phyloP scores from a whole-genome alignment of 2,113 vertebrate species.

The Greenwoodochromis staneri region DNA sequence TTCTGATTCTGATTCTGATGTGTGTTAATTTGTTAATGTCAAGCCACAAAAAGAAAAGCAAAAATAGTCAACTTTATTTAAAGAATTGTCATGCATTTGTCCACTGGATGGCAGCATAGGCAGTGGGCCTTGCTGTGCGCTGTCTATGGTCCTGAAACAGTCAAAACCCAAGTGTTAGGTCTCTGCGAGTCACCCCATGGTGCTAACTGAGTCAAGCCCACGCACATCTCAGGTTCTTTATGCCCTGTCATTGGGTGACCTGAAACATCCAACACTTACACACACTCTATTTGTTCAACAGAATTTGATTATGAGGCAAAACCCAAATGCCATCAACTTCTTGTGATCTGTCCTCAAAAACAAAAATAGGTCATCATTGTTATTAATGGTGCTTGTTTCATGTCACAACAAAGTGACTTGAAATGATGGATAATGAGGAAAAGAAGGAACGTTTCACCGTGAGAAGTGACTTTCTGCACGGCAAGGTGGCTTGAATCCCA shows the following conservation, averaged over 20 bases:
- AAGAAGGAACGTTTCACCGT: not conserved
- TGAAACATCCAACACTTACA: not conserved
- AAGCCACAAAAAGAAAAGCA: not conserved
- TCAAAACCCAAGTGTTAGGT: not conserved
- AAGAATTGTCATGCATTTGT: not conserved
- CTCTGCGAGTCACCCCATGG: not conserved
- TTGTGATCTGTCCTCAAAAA: not conserved
- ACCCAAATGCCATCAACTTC: not conserved
- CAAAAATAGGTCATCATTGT: not conserved
- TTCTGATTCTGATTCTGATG: not conserved
- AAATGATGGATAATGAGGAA: not conserved
- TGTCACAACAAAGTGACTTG: not conserved
- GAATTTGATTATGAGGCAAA: not conserved
- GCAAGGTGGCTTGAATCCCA: not conserved
- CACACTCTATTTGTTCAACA: not conserved
- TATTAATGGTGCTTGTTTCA: not conserved
- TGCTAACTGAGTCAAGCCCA: not conserved
- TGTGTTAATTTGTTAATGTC: not conserved
- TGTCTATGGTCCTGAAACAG: slow-evolving; percentile 53
- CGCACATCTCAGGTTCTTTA: not conserved
- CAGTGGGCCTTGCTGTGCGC: not conserved
- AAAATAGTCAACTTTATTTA: not conserved
- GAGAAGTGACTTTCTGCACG: not conserved
- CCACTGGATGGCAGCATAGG: slow-evolving; percentile 22
- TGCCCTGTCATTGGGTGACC: not conserved